Evolutionary conservation across 2,797 vertebrate species (phyloP), one percentile per base, ranked within the genome.

Genomic region (Monodelphis domestica): DNA sequence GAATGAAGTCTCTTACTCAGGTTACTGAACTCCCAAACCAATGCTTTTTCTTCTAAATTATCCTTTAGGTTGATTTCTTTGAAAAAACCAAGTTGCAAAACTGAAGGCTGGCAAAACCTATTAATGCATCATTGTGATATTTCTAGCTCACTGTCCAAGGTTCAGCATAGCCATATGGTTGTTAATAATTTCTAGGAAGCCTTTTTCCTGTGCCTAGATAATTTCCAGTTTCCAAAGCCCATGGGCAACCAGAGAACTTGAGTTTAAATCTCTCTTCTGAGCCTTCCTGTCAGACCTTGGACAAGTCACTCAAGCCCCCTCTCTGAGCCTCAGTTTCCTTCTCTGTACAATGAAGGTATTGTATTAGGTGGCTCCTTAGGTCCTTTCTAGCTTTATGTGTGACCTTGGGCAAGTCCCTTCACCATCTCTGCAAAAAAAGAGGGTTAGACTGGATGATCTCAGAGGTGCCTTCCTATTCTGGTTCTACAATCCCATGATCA

Each of bases 1-100:
- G 94, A 52, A 57, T 30, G 30, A 94, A 91, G 95, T 30, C 91
- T 89, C 15, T 56, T 21, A 3, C 91, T 28, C 2, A 53, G 14
- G 70, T 94, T 92, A 95, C 50, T 96, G 94, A n/a, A 87, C 63
- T 93, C 88, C 59, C 89, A 93, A 53, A 89, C 92, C 84, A 92
- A 51, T 90, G 54, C 91, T 57, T 51, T 52, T 33, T 56, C 30
- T 26, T 57, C 54, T 88, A 26, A 92, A 94, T 12, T 88, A 11
- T 95, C 50, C 78, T 53, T 90, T 95, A 90, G 54, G 14, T 30
- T 93, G 89, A 88, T 53, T 93, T 94, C 84, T 92, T 90, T 93
- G 87, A 89, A 78, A 78, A 55, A 78, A 78, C 45, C 38, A 45
- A 45, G n/a, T 70, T 38, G n/a, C n/a, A 38, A 70, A 33, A 38